Evolutionary conservation across 2,888 invertebrate species (phyloP), one percentile per base, ranked within the genome.

Genomic region (Apotomis capreana): DNA sequence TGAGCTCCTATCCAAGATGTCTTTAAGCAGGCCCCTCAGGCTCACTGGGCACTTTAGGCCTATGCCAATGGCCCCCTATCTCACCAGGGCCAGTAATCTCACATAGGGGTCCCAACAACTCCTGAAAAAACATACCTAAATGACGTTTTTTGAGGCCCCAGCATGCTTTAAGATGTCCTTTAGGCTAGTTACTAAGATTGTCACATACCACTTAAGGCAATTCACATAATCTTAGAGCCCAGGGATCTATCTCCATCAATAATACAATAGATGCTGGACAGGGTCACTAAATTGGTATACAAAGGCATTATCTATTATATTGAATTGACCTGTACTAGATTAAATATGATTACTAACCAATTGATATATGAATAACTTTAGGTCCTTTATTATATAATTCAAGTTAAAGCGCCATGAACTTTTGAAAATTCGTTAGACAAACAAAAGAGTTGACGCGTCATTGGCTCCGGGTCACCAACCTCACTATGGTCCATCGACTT

Each of bases 401-500:
- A 49, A 60, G 46, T 15, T 26, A 46, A 44, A 52, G 13, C 59
- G 46, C 59, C 64, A 37, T 40, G 15, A 58, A 57, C 37, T 67
- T 68, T 13, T 2, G 65, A 62, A 58, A 71, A 76, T 74, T 65
- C 61, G 76, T 75, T 77, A 77, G 10, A 40, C 54, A 63, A 62
- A 74, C 67, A 74, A 81, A 80, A 81, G 83, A 86, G 77, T 82
- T 80, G 81, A 81, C 84, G 81, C 86, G 87, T 86, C 84, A 83
- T 81, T 79, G 73, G 67, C 62, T 68, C 83, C 83, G 86, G 90
- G 89, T 91, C 89, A 89, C 79, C 85, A 88, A 89, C 89, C 90
- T 81, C 75, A 70, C 64, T 59, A 74, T 74, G 69, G 57, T 75
- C 63, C 52, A 65, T 59, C 40, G 49, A 68, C n/a, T 46, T 44